phyloP scores from a whole-genome alignment of 2,113 vertebrate species.

The Acinonyx jubatus region DNA sequence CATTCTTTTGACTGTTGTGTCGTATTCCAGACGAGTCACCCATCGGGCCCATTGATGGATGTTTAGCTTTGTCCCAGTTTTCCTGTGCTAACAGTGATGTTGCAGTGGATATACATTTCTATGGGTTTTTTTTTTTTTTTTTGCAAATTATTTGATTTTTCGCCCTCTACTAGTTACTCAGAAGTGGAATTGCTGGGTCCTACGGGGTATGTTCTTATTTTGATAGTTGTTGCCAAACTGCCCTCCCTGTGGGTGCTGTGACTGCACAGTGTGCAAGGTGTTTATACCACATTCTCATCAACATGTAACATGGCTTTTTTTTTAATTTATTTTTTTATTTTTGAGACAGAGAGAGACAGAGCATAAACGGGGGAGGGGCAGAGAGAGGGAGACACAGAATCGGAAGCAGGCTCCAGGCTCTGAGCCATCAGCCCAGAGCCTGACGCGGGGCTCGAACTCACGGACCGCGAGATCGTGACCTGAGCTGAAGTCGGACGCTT shows the following conservation, averaged over 20 bases:
- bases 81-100: neutral
- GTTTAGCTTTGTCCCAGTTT: neutral
- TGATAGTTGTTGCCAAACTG: neutral
- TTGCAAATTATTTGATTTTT: neutral
- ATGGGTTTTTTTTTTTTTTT: neutral
- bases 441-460: too few species aligned
- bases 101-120: neutral
- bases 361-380: too few species aligned
- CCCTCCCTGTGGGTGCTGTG: neutral
- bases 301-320: neutral
- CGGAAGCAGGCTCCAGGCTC: too few species aligned
- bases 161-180: neutral
- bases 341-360: too few species aligned
- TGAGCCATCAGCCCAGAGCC: too few species aligned
- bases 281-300: neutral
- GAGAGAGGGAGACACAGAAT: too few species aligned
- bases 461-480: too few species aligned
- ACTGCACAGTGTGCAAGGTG: rapidly evolving
- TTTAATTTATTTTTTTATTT: too few species aligned
- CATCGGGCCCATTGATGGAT: neutral
- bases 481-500: too few species aligned
- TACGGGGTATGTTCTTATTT: neutral
- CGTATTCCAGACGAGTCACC: neutral
- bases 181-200: neutral
- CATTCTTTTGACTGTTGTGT: neutral